Base-by-base conservation (phyloP, 2,888 invertebrate species). In the Drosophila nr. fundita region DNA sequence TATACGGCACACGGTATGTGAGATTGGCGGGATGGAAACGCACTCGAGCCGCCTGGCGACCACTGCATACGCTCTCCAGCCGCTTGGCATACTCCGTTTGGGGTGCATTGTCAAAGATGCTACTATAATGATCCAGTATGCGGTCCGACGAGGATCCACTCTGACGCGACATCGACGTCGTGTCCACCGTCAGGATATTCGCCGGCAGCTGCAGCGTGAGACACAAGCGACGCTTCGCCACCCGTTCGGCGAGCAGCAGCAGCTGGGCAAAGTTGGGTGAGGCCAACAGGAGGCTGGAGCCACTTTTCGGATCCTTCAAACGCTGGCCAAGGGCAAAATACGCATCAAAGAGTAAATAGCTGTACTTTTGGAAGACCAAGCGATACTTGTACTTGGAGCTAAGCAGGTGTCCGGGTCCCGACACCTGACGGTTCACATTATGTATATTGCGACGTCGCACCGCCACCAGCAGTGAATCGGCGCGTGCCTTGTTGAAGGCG, bases 381-480 rank as follows among this genome's bases (percentile, higher is more conserved):
- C 92, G 91, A 52, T 90, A 81, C 40, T 91, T 90, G 77, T 93
- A 95, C 40, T 91, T 90, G 18, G 92, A 91, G 7, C 94, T 94
- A 1, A 94, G 89, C 59, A 93, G 83, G 68, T 93, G 94, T 0
- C 91, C 90, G 1, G 92, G 92, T 0, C 92, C 91, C 0, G 92
- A 90, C 30, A 92, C 68, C 62, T 91, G 89, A 5, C 77, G 83
- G 32, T 82, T 83, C 4, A 81, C 68, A 10, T 76, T 68, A 55
- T 76, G 83, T 13, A 92, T 84, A 69, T 94, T 94, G 24, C 85
- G 89, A 2, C 91, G 90, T 66, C 92, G 93, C 1, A 91, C 77
- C 8, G 94, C 89, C 0, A 95, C 94, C 13, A 96, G 94, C 88
- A 96, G 93, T 36, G 95, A 94, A 78, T 95, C 94, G 0, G 92